A percentile compares a stretch with the other conserved stretches of the same genome.
Evolutionary conservation across 2,797 vertebrate species (phyloP).

Genomic region (Arremon aurantiirostris): DNA sequence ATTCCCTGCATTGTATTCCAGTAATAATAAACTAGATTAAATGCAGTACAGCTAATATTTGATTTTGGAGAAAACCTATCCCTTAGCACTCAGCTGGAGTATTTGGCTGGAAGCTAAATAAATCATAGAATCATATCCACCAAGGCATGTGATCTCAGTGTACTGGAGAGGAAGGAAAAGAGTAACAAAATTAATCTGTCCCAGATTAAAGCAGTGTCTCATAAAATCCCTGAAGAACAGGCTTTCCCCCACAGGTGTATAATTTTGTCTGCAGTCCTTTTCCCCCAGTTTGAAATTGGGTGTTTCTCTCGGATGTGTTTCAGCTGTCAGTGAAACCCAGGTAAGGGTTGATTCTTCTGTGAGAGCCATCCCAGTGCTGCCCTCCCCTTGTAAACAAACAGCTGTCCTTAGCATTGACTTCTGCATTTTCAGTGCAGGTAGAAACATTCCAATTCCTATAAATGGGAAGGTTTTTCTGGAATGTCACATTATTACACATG

Average conservation of each 20-base stretch:
- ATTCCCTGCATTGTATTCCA: background rate
- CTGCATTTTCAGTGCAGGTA: background rate
- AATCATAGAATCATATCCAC: background rate
- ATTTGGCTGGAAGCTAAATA: background rate
- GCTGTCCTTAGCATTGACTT: fast-evolving
- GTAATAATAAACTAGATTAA: background rate
- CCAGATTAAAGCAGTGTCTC: background rate
- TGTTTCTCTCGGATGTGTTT: background rate
- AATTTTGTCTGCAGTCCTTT: background rate
- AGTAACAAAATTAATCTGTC: background rate
- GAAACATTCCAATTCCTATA: background rate
- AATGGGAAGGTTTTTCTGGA: background rate
- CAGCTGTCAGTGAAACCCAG: background rate
- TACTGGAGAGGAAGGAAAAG: background rate
- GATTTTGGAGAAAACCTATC: background rate
- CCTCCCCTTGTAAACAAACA: background rate
- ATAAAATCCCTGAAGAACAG: background rate
- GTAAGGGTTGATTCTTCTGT: background rate
- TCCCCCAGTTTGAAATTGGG: background rate
- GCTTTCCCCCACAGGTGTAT: background rate
- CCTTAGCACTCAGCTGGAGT: background rate
- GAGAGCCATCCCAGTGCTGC: background rate
- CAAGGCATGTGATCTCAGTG: background rate
- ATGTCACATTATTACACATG: fast-evolving
- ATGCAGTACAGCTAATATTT: background rate